These are phyloP conservation scores for Heliconius congener DNA, from an alignment of 1,140 invertebrate species.

Conservation along the genomic window DNA sequence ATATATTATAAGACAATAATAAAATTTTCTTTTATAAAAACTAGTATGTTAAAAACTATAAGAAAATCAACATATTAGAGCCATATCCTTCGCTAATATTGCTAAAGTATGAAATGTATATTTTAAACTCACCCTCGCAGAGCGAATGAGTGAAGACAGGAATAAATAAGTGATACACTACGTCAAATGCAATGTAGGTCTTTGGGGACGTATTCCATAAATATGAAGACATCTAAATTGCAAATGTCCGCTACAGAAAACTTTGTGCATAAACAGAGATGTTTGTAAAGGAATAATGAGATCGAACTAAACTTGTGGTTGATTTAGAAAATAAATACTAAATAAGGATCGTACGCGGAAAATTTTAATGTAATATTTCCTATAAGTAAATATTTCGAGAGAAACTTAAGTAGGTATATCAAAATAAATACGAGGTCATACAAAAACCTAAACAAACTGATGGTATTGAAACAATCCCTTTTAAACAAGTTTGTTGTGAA, in stretches of 20 bases:
- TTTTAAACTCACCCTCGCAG: slow-evolving; percentile 1
- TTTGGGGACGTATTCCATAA: slow-evolving; percentile 38
- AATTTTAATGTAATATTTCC: not conserved
- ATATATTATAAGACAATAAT: no score
- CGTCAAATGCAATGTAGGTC: slow-evolving; percentile 39
- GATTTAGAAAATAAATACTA: slow-evolving; percentile 9
- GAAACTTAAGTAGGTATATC: not conserved
- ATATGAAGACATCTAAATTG: slow-evolving; percentile 41
- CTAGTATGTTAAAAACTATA: no score
- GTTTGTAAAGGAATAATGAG: slow-evolving; percentile 29
- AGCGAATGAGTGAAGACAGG: slow-evolving; percentile 35
- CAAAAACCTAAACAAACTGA: slow-evolving; percentile 8
- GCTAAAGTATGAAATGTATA: not conserved
- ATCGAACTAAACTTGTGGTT: slow-evolving; percentile 11
- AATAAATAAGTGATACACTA: slow-evolving; percentile 40
- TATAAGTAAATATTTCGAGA: not conserved
- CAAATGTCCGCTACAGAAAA: slow-evolving; percentile 35
- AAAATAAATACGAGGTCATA: not conserved
- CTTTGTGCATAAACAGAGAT: slow-evolving; percentile 31
- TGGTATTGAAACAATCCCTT: slow-evolving; percentile 3
- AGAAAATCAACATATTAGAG: no score
- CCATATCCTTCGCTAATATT: not conserved
- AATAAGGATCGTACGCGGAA: not conserved
- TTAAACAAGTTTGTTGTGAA: not conserved
- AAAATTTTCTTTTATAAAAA: no score